phyloP scores from a whole-genome alignment of 2,113 vertebrate species.

The Callospermophilus lateralis region DNA sequence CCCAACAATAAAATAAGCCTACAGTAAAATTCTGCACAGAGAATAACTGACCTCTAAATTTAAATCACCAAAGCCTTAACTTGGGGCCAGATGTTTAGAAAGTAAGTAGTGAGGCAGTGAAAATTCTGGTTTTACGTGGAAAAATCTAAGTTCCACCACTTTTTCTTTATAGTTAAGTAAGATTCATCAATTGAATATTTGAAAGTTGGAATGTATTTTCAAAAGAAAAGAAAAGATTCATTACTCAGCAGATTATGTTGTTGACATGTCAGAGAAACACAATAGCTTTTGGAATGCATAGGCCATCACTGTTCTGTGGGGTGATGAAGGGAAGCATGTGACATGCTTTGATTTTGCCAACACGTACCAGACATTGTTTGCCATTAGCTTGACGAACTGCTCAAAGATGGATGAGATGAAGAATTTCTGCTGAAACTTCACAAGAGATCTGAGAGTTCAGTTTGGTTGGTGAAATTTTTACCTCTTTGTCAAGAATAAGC shows the following conservation, averaged over 20 bases:
- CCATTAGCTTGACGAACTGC: background rate
- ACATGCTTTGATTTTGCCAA: background rate
- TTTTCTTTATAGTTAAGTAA: background rate
- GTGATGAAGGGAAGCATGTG: background rate
- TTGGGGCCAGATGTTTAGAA: background rate
- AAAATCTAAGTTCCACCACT: background rate
- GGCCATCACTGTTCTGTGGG: background rate
- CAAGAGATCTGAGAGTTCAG: background rate
- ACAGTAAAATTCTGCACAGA: background rate
- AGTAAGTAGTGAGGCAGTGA: background rate
- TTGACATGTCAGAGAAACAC: background rate
- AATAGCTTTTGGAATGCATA: background rate
- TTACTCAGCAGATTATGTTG: background rate
- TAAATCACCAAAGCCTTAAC: background rate
- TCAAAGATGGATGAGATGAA: background rate
- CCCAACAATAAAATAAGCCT: background rate
- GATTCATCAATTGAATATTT: background rate
- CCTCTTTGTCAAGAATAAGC: background rate
- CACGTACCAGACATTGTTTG: background rate
- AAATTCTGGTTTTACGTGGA: background rate
- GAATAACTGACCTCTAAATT: background rate
- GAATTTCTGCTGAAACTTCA: background rate
- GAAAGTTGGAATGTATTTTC: conserved; percentile 32
- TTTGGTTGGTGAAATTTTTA: background rate
- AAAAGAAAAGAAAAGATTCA: background rate